Evolutionary conservation across 2,888 invertebrate genomes (phyloP).

Genomic region (Pachydiplax longipennis): DNA sequence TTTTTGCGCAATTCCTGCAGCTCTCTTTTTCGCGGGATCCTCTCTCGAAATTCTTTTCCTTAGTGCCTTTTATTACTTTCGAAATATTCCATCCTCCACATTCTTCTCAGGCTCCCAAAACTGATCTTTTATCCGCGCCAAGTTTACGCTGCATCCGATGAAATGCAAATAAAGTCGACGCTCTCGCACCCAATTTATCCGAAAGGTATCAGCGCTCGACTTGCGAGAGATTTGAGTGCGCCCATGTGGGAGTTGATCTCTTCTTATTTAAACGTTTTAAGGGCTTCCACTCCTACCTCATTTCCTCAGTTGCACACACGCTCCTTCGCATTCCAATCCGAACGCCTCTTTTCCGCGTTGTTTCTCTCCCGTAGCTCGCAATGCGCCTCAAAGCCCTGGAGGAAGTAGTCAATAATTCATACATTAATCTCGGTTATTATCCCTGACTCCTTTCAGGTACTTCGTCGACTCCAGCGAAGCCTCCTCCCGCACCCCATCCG

Average conservation of each 20-base stretch:
- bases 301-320: not conserved
- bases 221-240: not conserved
- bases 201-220: not conserved
- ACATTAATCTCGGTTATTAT: slow-evolving; percentile 36
- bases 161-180: not conserved
- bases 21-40: too few relatives aligned
- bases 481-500: not conserved
- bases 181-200: not conserved
- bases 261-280: not conserved
- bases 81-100: too few relatives aligned
- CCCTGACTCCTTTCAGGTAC: not conserved
- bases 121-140: not conserved
- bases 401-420: slow-evolving; percentile 43
- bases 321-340: not conserved
- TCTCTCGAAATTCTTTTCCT: too few relatives aligned
- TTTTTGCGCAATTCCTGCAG: too few relatives aligned
- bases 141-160: not conserved
- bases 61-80: too few relatives aligned
- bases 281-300: not conserved
- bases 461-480: not conserved
- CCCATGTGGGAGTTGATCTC: not conserved
- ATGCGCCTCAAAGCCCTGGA: slow-evolving; percentile 25
- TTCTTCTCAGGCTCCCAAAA: too few relatives aligned
- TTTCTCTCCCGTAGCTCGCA: not conserved
- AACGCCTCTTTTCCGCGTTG: not conserved